Evolutionary conservation across 1,140 invertebrate genomes (phyloP), one percentile per base, ranked within the genome.

Genomic region (Triops longicaudatus): DNA sequence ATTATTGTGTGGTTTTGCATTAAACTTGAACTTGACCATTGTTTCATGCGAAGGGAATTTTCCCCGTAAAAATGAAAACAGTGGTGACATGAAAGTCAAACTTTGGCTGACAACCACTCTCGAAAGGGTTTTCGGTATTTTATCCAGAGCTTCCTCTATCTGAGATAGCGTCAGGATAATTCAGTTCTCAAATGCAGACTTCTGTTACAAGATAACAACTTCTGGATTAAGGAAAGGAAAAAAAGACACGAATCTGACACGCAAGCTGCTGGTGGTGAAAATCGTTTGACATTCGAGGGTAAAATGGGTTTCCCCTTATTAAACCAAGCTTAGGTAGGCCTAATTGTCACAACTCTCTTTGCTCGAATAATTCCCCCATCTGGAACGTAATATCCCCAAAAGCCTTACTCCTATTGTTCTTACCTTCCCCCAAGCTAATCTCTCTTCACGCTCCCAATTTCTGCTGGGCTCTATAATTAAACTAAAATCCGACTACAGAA

Each of bases 361-460:
- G 6, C 50, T 63, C 50, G 50, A 63, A 63, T 63, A 63, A 63
- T 63, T 63, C 50, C 50, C 50, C 50, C 17, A 17, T 63, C 22
- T 63, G 50, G 5, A 17, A 63, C 3, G 14, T 63, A 63, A 63
- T 63, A 63, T 63, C 50, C 17, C 31, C 50, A 63, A 63, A 22
- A n/a, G 50, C 22, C 50, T 63, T 63, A 7, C 7, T 63, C 14
- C 22, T 63, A n/a, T 63, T 63, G 22, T n/a, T 22, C 50, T 63
- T 63, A 63, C 50, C 50, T 63, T 63, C 10, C 50, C 50, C 22
- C 10, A 14, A 63, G 50, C 10, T 63, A 63, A 63, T 17, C 50
- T 63, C 22, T 22, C 50, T 63, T 63, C 50, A 63, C 50, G 50
- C 50, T 63, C 50, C 50, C 50, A 63, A 63, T 63, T 63, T 63